Evolutionary conservation across 2,888 invertebrate genomes (phyloP), one percentile per base, ranked within the genome.

Genomic region (Cephonodes hylas): DNA sequence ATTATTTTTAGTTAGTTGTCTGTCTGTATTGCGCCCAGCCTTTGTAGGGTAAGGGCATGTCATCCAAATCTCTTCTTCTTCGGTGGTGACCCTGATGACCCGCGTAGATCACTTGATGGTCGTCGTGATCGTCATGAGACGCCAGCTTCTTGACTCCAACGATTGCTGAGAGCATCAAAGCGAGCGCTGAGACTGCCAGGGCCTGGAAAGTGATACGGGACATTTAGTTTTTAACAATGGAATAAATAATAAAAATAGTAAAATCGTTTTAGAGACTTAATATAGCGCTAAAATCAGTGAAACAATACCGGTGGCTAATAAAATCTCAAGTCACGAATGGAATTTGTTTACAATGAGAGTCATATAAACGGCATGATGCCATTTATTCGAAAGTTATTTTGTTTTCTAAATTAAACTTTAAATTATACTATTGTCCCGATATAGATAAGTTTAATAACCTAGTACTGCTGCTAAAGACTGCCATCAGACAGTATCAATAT

Each of bases 61-160:
- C 69, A 1, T 69, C 73, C 3, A 83, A 45, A 3, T 85, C 79
- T 46, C 93, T 76, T 73, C 88, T 88, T 73, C 93, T 87, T 66
- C 94, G 89, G 59, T 95, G 94, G 71, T 94, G 94, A 46, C 94
- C 94, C 56, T 94, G 94, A 70, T 94, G 94, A 0, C 88, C 91
- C 13, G 94, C 94, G 74, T 94, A 94, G 38, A 94, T 91, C 59
- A 91, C 90, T 72, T 94, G 94, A 68, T 94, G 94, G 61, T 94
- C 93, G 4, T 94, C 94, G 42, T 91, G 89, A 23, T 93, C 93
- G 3, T 93, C 94, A 23, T 94, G 94, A 1, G 94, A 93, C 0
- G 95, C 85, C 61, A 96, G 84, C 66, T 96, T 95, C 88, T 96
- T 96, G 45, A 96, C 89, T 1, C 96, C 96, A 0, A 96, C 93